Base-by-base conservation (phyloP, 2,888 invertebrate genomes). In the Fissipunctia ypsillon region DNA sequence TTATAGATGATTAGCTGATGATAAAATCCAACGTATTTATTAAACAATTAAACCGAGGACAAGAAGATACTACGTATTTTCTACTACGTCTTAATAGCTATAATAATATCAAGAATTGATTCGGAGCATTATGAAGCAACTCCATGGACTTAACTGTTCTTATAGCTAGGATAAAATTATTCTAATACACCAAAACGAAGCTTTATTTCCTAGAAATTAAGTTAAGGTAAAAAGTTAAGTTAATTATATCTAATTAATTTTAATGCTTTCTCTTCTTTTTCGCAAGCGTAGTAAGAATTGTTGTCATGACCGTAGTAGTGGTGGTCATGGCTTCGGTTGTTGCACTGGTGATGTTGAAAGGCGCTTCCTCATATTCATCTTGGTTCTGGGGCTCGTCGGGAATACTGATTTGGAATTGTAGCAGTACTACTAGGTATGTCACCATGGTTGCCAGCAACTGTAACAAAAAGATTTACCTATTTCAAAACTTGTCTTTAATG, bases 351-450 rank as follows among this genome's bases (percentile, higher is more conserved):
- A 78, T 41, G 54, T 90, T 91, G 12, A 50, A 50, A 1, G 81
- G 70, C 1, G 65, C 75, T 1, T 89, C 89, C 1, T 89, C 88
- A 4, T 83, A 81, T 19, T 2, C 50, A 71, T 69, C 69, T 25
- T 83, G 86, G 60, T 52, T 81, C 59, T 90, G 91, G 43, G 84
- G 89, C 3, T 97, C 97, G 77, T 97, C 97, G 0, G 98, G 98
- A 86, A 98, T 97, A 89, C 98, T 98, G 76, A 98, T 98, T 94
- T 98, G 98, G 93, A 98, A 98, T 90, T 98, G 98, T 56, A 98
- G 94, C 73, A 98, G 90, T 43, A 98, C 98, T 28, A 98, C 98
- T 81, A 98, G 92, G 91, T 98, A 98, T 0, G 98, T 98, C 48
- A 98, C 98, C 98, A 98, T 98, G 38, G 98, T 98, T 12, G 98